Base-by-base conservation (phyloP, 2,797 vertebrate genomes). In the Anas georgica region DNA sequence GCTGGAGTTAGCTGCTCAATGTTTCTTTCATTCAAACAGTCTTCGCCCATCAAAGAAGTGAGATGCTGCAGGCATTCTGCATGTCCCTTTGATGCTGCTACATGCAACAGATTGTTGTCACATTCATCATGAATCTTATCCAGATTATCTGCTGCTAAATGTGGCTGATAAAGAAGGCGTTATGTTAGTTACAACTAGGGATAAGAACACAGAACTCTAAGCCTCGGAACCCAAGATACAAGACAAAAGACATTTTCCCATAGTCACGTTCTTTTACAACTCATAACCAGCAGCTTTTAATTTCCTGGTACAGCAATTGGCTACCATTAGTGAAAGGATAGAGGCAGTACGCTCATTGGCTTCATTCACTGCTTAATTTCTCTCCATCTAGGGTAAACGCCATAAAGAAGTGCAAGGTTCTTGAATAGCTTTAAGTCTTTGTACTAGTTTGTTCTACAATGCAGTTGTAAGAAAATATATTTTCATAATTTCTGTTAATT, bases 31-130 rank as follows among this genome's bases (percentile, higher is more conserved):
- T 98, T 99, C 78, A 99, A 98, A 91, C 99, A 98, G 89, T 99
- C 99, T 95, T 99, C 99, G 5, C 99, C 99, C 99, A 99, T 99
- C 95, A 99, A 97, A 21, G 99, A 99, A 17, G 99, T 99, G 96
- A 99, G 99, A 89, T 99, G 99, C 96, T 99, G 99, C 93, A 99
- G 98, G 84, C 99, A 99, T 88, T 99, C 99, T 1, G 98, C 97
- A 29, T 99, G 99, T 21, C 99, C 99, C 94, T 99, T 98, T 14
- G 98, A 98, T 12, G 99, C 99, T 1, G 99, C 98, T 69, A 99
- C 90, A 76, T 99, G 99, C 82, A 99, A 98, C 72, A 99, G 98
- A 97, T 99, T 99, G 98, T 99, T 99, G 78, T 98, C 97, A 10
- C 98, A 98, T 77, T 99, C 98, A 17, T 99, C 99, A 25, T 98